phyloP scores from a whole-genome alignment of 2,797 vertebrate genomes.

The Pelodytes ibericus region DNA sequence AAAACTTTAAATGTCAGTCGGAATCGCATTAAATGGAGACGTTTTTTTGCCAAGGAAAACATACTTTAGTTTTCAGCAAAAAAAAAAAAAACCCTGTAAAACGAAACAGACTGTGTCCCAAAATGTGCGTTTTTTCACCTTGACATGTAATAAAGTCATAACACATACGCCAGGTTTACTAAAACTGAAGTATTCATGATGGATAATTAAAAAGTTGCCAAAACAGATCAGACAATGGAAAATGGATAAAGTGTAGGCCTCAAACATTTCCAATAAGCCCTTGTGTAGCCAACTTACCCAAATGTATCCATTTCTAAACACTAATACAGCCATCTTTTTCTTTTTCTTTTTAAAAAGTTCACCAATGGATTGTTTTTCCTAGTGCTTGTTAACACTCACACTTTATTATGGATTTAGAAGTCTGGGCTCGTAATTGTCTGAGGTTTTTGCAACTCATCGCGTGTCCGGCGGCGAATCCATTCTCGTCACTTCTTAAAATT shows the following conservation, averaged over 20 bases:
- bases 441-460: conserved; percentile 24
- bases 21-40: conserved; percentile 68
- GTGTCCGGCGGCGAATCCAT: conserved; percentile 21
- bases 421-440: conserved; percentile 12
- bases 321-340: background rate
- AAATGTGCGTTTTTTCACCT: conserved; percentile 61
- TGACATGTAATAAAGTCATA: conserved; percentile 63
- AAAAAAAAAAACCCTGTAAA: conserved; percentile 68
- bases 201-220: conserved; percentile 40
- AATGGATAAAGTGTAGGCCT: conserved; percentile 9
- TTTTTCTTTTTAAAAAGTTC: background rate
- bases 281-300: background rate
- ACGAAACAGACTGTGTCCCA: conserved; percentile 62
- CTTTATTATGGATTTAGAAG: conserved; percentile 11
- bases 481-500: conserved; percentile 35
- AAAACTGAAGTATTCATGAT: conserved; percentile 5
- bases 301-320: conserved; percentile 1
- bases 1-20: conserved; percentile 71
- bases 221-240: conserved; percentile 20
- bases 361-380: too few relatives aligned
- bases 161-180: conserved; percentile 54
- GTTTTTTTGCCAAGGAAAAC: conserved; percentile 73
- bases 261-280: background rate
- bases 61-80: conserved; percentile 65
- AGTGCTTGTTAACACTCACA: conserved; percentile 25